Base-by-base conservation (phyloP, 2,797 vertebrate genomes). In the Sebastes minor region DNA sequence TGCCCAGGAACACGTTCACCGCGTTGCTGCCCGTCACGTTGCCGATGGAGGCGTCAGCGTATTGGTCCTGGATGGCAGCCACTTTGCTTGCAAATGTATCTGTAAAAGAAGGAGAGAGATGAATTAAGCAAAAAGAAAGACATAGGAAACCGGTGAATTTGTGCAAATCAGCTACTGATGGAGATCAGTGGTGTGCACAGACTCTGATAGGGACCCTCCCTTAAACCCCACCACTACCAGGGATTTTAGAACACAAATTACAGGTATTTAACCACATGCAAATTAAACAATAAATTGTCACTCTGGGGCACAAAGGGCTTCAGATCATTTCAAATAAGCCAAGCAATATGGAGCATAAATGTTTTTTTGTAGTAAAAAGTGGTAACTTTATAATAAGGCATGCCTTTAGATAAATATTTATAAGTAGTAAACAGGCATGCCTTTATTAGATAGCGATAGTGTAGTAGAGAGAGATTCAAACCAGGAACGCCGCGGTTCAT, bases 1-100 rank as follows among this genome's bases (percentile, higher is more conserved):
- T 96, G 81, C 97, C 97, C 87, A 97, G 93, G 95, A 97, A 97
- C 14, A 97, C 96, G 2, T 97, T 97, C 20, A 97, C 97, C 0
- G 97, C 97, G 30, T 97, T 97, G 92, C 96, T 97, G 89, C 97
- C 97, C 0, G 97, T 97, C 92, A 97, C 97, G 13, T 97, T 97
- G 55, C 97, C 97, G 16, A 97, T 97, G 80, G 97, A 97, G 10
- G 97, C 97, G 16, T 97, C 97, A 0, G 97, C 97, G 1, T 97
- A 94, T 74, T 97, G 96, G 92, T 97, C 97, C 94, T 97, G 97
- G 82, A 97, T 97, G 81, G 97, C 97, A 0, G 97, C 97, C 62
- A 97, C 96, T 82, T 97, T 97, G 74, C 97, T 97, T 4, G 97
- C 97, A 86, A 97, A 97, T 6, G 96, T 97, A 81, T 97, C 97